A percentile compares a stretch with the other conserved stretches of the same genome.
Evolutionary conservation across 2,888 invertebrate genomes (phyloP).

Genomic region (Hermodice carunculata): DNA sequence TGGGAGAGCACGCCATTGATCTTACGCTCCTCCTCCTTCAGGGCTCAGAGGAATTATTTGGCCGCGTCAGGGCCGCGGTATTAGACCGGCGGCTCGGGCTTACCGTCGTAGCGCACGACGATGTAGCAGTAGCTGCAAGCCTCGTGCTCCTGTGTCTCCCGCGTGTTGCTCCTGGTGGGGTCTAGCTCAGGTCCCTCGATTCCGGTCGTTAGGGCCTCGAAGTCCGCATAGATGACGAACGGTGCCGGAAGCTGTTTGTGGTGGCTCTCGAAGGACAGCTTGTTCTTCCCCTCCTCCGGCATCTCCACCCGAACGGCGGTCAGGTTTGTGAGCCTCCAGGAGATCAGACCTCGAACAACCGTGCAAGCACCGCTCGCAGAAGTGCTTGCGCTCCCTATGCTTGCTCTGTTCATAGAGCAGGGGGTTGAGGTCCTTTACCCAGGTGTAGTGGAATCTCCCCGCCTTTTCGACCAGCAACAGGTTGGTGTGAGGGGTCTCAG

Average conservation of each 20-base stretch:
- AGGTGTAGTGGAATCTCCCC: constrained; percentile 26
- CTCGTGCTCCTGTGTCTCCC: too few relatives aligned
- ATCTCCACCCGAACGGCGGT: constrained; percentile 3
- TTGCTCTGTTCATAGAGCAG: constrained; percentile 11
- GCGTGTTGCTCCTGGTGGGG: constrained; percentile 21
- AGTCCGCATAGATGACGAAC: too few relatives aligned
- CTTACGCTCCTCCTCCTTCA: neutral
- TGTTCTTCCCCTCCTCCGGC: too few relatives aligned
- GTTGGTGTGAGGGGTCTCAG: constrained; percentile 14
- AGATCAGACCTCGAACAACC: constrained; percentile 18
- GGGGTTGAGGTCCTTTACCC: constrained; percentile 25
- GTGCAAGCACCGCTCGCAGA: constrained; percentile 28
- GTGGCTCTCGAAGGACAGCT: too few relatives aligned
- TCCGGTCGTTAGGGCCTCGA: too few relatives aligned
- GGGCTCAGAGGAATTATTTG: neutral
- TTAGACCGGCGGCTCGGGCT: constrained; percentile 18
- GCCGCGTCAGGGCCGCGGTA: constrained; percentile 25
- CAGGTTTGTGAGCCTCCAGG: constrained; percentile 9
- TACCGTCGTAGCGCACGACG: too few relatives aligned
- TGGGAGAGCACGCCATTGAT: neutral
- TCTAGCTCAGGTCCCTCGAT: constrained; percentile 16
- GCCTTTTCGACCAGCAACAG: constrained; percentile 19
- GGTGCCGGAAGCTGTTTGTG: constrained; percentile 1
- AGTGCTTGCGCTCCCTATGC: neutral
- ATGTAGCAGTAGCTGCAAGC: too few relatives aligned